phyloP scores from a whole-genome alignment of 1,140 invertebrate species.

The Kradibia gibbosae region DNA sequence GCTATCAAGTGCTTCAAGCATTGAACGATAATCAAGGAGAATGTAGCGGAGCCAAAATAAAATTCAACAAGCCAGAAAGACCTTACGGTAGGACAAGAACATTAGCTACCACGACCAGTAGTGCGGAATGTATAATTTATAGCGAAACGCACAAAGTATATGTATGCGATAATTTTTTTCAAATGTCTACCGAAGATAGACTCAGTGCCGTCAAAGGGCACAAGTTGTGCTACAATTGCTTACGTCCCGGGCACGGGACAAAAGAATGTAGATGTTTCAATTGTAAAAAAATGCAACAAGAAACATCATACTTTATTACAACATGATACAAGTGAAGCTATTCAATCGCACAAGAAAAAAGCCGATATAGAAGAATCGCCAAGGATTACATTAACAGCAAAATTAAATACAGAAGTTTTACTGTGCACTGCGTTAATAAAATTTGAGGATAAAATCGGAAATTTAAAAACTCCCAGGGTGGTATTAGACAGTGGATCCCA shows the following conservation, averaged over 20 bases:
- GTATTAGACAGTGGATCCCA: background rate
- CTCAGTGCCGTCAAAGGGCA: background rate
- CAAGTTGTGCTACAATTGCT: too few relatives aligned
- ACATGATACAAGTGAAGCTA: background rate
- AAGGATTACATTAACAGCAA: background rate
- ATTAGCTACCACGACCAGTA: too few relatives aligned
- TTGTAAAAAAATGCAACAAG: slow-evolving; percentile 6
- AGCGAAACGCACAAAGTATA: background rate
- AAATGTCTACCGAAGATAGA: background rate
- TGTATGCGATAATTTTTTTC: background rate
- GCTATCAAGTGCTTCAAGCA: slow-evolving; percentile 53
- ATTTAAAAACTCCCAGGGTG: background rate
- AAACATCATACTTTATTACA: background rate
- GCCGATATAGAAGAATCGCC: background rate
- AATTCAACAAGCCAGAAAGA: background rate
- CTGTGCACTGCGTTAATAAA: background rate
- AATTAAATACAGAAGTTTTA: background rate
- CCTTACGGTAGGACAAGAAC: too few relatives aligned
- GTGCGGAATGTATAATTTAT: background rate
- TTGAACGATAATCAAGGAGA: background rate
- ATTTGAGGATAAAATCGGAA: background rate
- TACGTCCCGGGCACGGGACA: too few relatives aligned
- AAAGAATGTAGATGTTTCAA: background rate
- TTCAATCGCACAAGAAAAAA: background rate
- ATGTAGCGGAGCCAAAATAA: background rate